These are phyloP conservation scores for Tenualosa ilisha DNA, from an alignment of 2,797 vertebrate species.

Conservation along the genomic window DNA sequence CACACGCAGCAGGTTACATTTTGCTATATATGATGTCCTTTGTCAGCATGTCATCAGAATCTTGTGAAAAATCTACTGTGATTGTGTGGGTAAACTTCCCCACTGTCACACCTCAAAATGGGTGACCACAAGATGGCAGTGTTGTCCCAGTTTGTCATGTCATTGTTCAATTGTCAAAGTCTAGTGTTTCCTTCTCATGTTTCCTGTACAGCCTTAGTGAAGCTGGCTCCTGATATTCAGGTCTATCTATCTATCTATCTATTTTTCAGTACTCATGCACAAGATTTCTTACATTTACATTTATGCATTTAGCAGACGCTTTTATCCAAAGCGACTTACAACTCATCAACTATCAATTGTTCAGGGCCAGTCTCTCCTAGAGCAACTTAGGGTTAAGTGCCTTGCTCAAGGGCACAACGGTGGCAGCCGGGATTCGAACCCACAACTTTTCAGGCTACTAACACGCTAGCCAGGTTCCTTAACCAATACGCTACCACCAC, in stretches of 20 bases:
- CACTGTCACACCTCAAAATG: background rate
- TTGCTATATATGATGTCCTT: background rate
- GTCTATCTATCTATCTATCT: too few relatives aligned
- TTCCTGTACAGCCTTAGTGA: too few relatives aligned
- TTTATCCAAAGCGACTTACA: too few relatives aligned
- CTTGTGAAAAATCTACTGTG: background rate
- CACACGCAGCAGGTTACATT: background rate
- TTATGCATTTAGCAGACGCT: too few relatives aligned
- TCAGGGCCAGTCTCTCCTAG: too few relatives aligned
- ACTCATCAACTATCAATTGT: too few relatives aligned
- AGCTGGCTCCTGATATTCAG: background rate
- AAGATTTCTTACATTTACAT: background rate
- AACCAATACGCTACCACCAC: too few relatives aligned
- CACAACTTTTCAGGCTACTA: too few relatives aligned
- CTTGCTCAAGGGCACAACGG: too few relatives aligned
- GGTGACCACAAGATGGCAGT: slow-evolving; percentile 74
- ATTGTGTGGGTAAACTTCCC: background rate
- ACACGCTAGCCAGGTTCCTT: too few relatives aligned
- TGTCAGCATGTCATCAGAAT: background rate
- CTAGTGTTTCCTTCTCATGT: background rate
- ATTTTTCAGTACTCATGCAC: background rate
- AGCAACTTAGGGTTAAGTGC: too few relatives aligned
- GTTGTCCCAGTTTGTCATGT: slow-evolving; percentile 55
- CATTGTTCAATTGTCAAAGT: background rate
- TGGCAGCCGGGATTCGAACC: too few relatives aligned